Evolutionary conservation across 1,140 invertebrate genomes (phyloP), one percentile per base, ranked within the genome.

Genomic region (Apolygus lucorum): DNA sequence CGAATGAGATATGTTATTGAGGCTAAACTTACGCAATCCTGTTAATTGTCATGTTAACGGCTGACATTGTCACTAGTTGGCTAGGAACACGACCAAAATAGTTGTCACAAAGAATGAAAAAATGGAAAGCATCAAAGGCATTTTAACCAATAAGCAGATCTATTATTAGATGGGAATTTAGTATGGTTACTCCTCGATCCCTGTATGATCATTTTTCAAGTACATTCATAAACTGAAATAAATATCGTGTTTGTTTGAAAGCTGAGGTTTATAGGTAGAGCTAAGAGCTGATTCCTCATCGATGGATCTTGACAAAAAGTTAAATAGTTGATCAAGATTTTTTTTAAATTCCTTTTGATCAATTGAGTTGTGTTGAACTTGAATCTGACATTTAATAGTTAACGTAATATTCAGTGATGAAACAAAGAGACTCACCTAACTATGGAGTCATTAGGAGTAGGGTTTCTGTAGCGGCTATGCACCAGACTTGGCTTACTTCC

Each of bases 11-110:
- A n/a, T n/a, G n/a, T n/a, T n/a, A n/a, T n/a, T n/a, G n/a, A n/a
- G n/a, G n/a, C n/a, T n/a, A n/a, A 79, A 92, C 90, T 91, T 92
- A 92, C 90, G 88, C 88, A 82, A 92, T 92, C 84, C 89, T 84
- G 86, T 90, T 90, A 84, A 92, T 86, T 84, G 88, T 88, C 81
- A 91, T 86, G 86, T 91, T 91, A 83, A 92, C 90, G 81, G 89
- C 86, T 78, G 90, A 91, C 83, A 92, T 87, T 82, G 89, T 91
- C 86, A 89, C 88, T 84, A 91, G 88, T 87, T 91, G 89, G 87
- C 90, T 91, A 87, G 79, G 84, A 79, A 79, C 80, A 70, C 62
- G 64, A 25, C n/a, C 24, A 21, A n/a, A 21, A 21, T 11, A 62
- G n/a, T n/a, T n/a, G n/a, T n/a, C n/a, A n/a, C n/a, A n/a, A n/a